Base-by-base conservation (phyloP, 2,797 vertebrate genomes). In the Galaxias olidus region DNA sequence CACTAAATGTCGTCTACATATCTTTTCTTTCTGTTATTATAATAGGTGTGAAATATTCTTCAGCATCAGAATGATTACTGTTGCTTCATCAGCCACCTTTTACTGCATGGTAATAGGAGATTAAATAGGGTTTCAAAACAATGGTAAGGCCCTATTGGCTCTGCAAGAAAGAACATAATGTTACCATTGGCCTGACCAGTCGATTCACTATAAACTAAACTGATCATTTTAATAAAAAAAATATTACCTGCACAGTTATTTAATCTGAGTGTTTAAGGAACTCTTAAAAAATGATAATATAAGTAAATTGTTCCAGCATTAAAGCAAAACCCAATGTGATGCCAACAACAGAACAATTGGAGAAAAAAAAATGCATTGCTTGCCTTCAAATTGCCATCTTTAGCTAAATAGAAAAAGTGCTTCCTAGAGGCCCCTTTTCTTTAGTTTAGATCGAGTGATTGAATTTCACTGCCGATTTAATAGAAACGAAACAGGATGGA, bases 401-500 rank as follows among this genome's bases (percentile, higher is more conserved):
- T 78, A 86, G 84, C 79, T 74, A 76, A 87, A 84, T 72, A 73
- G 73, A 85, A 94, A 94, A 96, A 96, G 90, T 82, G 87, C 91
- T 95, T 93, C 93, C 86, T 87, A 92, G 90, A 87, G 88, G 83
- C 59, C 9, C 72, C 72, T 73, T 50, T 64, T 74, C 69, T 71
- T 55, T 73, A 71, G 84, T 90, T 87, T 88, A n/a, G 91, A 86
- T 91, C 88, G 85, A 88, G 82, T 88, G 92, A 87, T 95, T 93
- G 87, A 88, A 92, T 97, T 96, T 96, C 95, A 93, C 93, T 90
- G 87, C 91, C 96, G 94, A 98, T 97, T 96, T 94, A 97, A 95
- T 95, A 95, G 95, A 96, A 94, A 92, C 88, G 89, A 95, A 91
- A 96, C 94, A 95, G 95, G 95, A 96, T 94, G 94, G 94, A 97